Conservation (phyloP, 2,888 invertebrate species). For the Pasiphila rectangulata region DNA sequence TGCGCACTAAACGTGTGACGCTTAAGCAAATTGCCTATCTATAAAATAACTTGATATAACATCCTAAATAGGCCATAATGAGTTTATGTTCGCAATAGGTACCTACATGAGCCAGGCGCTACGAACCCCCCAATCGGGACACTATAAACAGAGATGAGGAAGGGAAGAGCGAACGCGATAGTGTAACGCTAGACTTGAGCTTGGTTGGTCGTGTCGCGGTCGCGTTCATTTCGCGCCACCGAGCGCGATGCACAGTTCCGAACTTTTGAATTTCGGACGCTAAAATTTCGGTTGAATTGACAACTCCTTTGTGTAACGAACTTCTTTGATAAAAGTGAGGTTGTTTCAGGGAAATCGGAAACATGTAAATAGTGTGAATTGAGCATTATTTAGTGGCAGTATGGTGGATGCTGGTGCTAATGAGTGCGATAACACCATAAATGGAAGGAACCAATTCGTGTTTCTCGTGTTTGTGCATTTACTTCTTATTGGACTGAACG, state of each 20-base stretch:
- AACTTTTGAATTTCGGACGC: conserved; percentile 54
- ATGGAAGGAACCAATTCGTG: conserved; percentile 78
- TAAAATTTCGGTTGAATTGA: conserved; percentile 12
- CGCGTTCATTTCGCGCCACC: conserved; percentile 31
- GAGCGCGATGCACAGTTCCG: conserved; percentile 48
- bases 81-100: conserved; percentile 53
- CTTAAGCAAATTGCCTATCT: conserved; percentile 35
- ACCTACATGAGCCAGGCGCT: conserved; percentile 58
- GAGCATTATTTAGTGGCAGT: conserved; percentile 71
- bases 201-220: conserved; percentile 62
- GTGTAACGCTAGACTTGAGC: conserved; percentile 64
- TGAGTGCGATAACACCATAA: conserved; percentile 75
- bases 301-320: not conserved
- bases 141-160: conserved; percentile 72
- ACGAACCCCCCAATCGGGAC: conserved; percentile 68
- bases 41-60: conserved; percentile 35
- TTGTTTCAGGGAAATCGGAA: conserved; percentile 46
- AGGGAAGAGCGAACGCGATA: conserved; percentile 61
- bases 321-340: conserved; percentile 17
- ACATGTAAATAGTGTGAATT: conserved; percentile 73
- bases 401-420: conserved; percentile 79
- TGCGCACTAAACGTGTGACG: conserved; percentile 27
- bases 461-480: conserved; percentile 77
- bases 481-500: conserved; percentile 76
- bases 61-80: conserved; percentile 44